Evolutionary conservation across 2,888 invertebrate species (phyloP), one percentile per base, ranked within the genome.

Genomic region (Andrena fulva): DNA sequence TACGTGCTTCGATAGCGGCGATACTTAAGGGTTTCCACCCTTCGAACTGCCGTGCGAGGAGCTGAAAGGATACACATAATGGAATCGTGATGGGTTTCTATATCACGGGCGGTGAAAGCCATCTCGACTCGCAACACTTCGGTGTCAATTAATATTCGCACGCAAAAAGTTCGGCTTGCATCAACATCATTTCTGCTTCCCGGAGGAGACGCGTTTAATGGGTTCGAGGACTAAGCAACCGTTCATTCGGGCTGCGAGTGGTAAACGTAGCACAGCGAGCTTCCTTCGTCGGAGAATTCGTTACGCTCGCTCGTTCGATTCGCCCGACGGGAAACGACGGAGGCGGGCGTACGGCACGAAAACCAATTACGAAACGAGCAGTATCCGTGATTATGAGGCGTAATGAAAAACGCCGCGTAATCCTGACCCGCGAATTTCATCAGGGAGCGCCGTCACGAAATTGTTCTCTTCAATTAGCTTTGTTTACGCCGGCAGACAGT

Each of bases 391-490:
- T 67, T 67, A 67, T 29, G 29, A 67, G 27, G 8, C 50, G 29
- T n/a, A 67, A 50, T 33, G 20, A 29, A 56, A 35, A 69, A 56
- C 56, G 7, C 50, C 7, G 27, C 35, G 20, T 60, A 48, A 50
- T 50, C 31, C 24, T 10, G 6, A n/a, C 12, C 20, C 8, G 24
- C 2, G 63, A 31, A 71, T 62, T 50, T 62, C 62, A 59, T 48
- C 31, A 16, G 12, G 48, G 59, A 27, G 59, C 59, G 8, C 16
- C 52, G n/a, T 10, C 27, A 24, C 27, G 27, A 66, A 76, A 73
- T 74, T 72, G 71, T 75, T 52, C 42, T 56, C 48, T 64, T 59
- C 72, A 59, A 80, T 86, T 74, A 84, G 67, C 31, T 29, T 70
- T 75, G 78, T 82, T 82, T 77, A 72, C 62, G 74, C 2, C 16